Evolutionary conservation across 1,140 invertebrate species (phyloP), one percentile per base, ranked within the genome.

Genomic region (Palaemon carinicauda): DNA sequence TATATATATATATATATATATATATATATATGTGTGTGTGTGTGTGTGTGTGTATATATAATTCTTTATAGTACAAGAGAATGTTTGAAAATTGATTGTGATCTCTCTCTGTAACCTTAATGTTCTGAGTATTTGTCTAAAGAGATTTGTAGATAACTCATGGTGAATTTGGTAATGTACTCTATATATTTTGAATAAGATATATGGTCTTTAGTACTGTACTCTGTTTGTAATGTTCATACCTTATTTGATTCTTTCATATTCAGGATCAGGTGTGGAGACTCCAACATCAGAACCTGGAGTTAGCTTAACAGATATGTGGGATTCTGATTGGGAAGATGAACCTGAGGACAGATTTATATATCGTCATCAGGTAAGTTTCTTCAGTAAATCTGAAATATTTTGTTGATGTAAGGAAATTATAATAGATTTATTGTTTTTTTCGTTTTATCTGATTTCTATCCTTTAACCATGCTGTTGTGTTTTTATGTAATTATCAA

Each of bases 211-310:
- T n/a, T n/a, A n/a, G n/a, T n/a, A n/a, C n/a, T n/a, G n/a, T n/a
- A n/a, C n/a, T 41, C 7, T 41, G 1, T 12, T 41, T 12, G 12
- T 41, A 4, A 41, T 41, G 41, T 65, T 27, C 10, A 27, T 80
- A 27, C 12, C 1, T n/a, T 17, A 54, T 3, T 54, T 1, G 50
- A 75, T 19, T 21, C 50, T 33, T 87, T 24, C 69, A 29, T 52
- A 21, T 69, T 31, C 29, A 89, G 89, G 95, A 69, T 95, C 96
- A 12, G 98, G 97, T 1, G 96, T 96, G 10, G 98, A 99, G 91
- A 99, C 98, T 3, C 97, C 97, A 2, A 96, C 96, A 87, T 97
- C 97, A n/a, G 97, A 98, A 91, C 96, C 96, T 0, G 96, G 90
- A 17, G 90, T 90, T 56, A 90, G 88, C 15, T 87, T 91, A 24